These are phyloP conservation scores for Erythrolamprus reginae DNA, from an alignment of 2,113 vertebrate species.

Conservation along the genomic window DNA sequence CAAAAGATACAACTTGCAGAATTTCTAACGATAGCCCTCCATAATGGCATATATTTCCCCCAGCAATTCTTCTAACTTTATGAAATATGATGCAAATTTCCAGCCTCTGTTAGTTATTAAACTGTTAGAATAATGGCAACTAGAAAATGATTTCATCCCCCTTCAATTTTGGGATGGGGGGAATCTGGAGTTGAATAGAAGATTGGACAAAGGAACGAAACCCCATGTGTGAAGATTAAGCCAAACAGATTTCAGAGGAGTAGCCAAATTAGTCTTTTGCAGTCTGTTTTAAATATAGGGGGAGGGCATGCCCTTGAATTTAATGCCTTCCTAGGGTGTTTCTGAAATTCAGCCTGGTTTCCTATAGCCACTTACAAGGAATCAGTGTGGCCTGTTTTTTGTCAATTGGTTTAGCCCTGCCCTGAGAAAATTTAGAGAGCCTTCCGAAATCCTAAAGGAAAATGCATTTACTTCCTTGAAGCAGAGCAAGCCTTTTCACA, in stretches of 20 bases:
- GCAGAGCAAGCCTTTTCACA: not conserved
- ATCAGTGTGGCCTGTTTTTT: not conserved
- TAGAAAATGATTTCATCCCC: not conserved
- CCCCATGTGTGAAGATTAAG: not conserved
- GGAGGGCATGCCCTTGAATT: not conserved
- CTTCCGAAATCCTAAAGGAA: not conserved
- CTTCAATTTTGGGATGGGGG: not conserved
- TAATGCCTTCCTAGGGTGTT: not conserved
- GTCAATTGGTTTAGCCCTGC: not conserved
- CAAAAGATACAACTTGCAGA: no score
- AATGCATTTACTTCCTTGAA: not conserved
- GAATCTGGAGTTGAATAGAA: not conserved
- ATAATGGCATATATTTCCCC: not conserved
- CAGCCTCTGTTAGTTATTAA: not conserved
- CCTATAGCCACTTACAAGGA: not conserved
- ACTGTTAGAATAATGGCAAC: not conserved
- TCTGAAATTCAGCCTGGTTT: not conserved
- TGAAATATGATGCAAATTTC: not conserved
- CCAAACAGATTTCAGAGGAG: not conserved
- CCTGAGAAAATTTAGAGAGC: not conserved
- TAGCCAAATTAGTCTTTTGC: not conserved
- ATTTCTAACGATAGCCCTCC: not conserved
- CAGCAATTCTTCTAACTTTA: not conserved
- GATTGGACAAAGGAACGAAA: not conserved
- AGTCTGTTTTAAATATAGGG: not conserved